phyloP scores from a whole-genome alignment of 2,113 vertebrate genomes.

The Oxyruncus cristatus region DNA sequence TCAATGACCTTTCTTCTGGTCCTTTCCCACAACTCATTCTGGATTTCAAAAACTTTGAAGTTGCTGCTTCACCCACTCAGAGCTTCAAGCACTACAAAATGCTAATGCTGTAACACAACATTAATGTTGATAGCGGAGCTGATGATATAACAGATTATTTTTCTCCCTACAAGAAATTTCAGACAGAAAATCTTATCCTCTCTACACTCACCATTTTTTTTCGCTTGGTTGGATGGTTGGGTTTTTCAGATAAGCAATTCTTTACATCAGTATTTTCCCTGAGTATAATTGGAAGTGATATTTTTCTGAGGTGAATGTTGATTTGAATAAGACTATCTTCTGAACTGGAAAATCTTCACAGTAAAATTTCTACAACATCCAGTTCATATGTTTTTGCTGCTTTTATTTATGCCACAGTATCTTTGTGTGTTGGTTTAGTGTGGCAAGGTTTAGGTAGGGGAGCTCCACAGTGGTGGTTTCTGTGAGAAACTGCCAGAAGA shows the following conservation, averaged over 20 bases:
- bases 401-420: not conserved
- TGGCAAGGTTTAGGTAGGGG: not conserved
- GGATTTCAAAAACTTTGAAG: not conserved
- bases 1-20: not conserved
- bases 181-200: not conserved
- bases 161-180: not conserved
- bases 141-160: not conserved
- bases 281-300: not conserved
- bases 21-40: not conserved
- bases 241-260: not conserved
- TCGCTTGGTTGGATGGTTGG: not conserved
- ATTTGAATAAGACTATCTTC: not conserved
- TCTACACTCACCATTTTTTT: not conserved
- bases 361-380: not conserved
- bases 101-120: not conserved
- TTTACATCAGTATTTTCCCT: not conserved
- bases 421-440: not conserved
- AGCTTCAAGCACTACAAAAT: not conserved
- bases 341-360: not conserved
- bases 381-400: not conserved
- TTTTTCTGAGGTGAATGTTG: not conserved
- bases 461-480: not conserved
- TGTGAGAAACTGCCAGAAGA: not conserved
- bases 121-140: not conserved
- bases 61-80: not conserved